These are phyloP conservation scores for Aricia artaxerxes DNA, from an alignment of 2,888 invertebrate genomes.

Conservation along the genomic window DNA sequence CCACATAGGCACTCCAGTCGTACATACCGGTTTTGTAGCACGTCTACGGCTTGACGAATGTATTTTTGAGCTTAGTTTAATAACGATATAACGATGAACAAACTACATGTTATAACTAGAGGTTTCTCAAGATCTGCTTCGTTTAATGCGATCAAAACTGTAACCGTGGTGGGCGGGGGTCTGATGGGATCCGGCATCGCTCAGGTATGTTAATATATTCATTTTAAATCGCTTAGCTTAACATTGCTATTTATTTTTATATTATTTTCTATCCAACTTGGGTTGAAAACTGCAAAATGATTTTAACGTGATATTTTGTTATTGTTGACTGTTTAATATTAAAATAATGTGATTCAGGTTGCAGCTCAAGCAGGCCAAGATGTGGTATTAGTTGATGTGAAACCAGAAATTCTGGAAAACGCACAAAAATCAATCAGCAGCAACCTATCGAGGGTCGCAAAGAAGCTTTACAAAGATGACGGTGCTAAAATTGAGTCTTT, in stretches of 20 bases:
- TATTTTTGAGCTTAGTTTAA: background rate
- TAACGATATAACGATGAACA: slow-evolving; percentile 51
- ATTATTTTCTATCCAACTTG: background rate
- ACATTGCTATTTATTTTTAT: background rate
- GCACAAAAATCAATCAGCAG: slow-evolving; percentile 85
- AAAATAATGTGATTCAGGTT: slow-evolving; percentile 76
- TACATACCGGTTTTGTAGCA: background rate
- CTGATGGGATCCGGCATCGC: slow-evolving; percentile 95
- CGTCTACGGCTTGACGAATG: background rate
- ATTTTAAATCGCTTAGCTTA: background rate
- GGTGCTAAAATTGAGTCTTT: slow-evolving; percentile 83
- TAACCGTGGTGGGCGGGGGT: slow-evolving; percentile 93
- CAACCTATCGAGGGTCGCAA: slow-evolving; percentile 88
- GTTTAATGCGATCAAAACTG: slow-evolving; percentile 85
- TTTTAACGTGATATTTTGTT: background rate
- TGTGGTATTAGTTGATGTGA: slow-evolving; percentile 90
- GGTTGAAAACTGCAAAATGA: background rate
- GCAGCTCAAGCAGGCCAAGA: slow-evolving; percentile 91
- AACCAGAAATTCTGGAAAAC: slow-evolving; percentile 85
- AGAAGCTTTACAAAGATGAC: slow-evolving; percentile 87
- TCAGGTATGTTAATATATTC: slow-evolving; percentile 80
- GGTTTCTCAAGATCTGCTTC: slow-evolving; percentile 65
- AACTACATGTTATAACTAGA: slow-evolving; percentile 60
- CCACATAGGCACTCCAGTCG: background rate
- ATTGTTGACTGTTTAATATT: background rate